Conservation (phyloP, 2,113 vertebrate species). For the Crotalus tigris region DNA sequence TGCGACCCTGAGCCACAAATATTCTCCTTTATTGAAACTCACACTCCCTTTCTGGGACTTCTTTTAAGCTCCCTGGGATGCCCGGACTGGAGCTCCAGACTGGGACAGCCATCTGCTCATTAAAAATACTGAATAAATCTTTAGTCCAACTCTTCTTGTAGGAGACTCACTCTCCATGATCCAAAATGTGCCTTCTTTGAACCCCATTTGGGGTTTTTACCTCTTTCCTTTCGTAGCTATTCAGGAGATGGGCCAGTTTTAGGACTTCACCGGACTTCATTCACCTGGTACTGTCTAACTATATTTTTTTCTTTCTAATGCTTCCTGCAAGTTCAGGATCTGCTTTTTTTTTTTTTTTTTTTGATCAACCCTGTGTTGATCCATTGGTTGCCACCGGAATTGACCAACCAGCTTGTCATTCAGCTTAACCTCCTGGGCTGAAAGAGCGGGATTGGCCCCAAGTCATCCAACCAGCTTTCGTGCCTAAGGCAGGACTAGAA, state of each 20-base stretch:
- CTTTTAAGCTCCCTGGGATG: neutral
- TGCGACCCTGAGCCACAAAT: neutral
- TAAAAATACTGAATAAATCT: neutral
- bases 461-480: neutral
- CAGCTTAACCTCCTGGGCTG: neutral
- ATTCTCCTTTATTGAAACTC: neutral
- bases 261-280: neutral
- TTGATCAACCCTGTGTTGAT: too few relatives aligned
- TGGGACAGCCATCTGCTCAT: neutral
- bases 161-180: neutral
- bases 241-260: neutral
- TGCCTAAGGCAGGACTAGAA: neutral
- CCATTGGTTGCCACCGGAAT: too few relatives aligned
- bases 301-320: too few relatives aligned
- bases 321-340: too few relatives aligned
- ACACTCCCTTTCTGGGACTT: neutral
- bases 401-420: too few relatives aligned
- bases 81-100: neutral
- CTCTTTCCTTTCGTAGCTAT: neutral
- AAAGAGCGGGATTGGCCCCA: neutral
- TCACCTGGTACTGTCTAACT: neutral
- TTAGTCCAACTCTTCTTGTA: neutral
- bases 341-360: too few relatives aligned
- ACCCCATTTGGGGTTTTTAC: neutral
- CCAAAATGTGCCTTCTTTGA: neutral